Conservation (phyloP, 37 sponge, comb jelly and placozoan species). For the Agelas oroides region DNA sequence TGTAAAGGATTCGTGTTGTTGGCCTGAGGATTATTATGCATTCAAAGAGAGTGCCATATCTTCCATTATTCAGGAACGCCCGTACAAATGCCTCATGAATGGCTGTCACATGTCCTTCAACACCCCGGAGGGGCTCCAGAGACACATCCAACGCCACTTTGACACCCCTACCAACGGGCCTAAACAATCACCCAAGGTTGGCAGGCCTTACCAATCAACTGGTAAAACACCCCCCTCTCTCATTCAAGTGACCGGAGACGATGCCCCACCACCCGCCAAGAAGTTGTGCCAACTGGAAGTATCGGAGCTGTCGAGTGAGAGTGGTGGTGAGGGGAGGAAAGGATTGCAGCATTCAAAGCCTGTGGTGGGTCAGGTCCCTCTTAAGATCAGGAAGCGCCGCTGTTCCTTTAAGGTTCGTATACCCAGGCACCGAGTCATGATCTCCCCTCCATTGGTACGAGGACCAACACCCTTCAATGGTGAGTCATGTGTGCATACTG, state of each 20-base stretch:
- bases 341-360: too few relatives aligned
- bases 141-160: conserved; percentile 77
- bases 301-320: too few relatives aligned
- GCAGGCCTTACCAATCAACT: too few relatives aligned
- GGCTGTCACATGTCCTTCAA: conserved; percentile 80
- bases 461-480: conserved; percentile 27
- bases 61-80: conserved; percentile 67
- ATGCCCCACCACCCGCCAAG: too few relatives aligned
- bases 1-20: too few relatives aligned
- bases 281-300: too few relatives aligned
- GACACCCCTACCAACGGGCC: background rate
- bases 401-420: conserved; percentile 11
- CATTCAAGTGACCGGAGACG: too few relatives aligned
- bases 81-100: conserved; percentile 75
- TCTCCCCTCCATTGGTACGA: background rate
- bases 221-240: background rate
- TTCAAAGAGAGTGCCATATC: too few relatives aligned
- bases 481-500: background rate
- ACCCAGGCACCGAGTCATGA: conserved; percentile 4
- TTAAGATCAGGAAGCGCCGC: background rate
- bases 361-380: too few relatives aligned
- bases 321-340: too few relatives aligned
- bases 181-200: background rate
- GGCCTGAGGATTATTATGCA: too few relatives aligned
- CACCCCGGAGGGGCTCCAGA: conserved; percentile 49